phyloP scores from a whole-genome alignment of 2,888 invertebrate genomes.

The Caenorhabditis zanzibari region DNA sequence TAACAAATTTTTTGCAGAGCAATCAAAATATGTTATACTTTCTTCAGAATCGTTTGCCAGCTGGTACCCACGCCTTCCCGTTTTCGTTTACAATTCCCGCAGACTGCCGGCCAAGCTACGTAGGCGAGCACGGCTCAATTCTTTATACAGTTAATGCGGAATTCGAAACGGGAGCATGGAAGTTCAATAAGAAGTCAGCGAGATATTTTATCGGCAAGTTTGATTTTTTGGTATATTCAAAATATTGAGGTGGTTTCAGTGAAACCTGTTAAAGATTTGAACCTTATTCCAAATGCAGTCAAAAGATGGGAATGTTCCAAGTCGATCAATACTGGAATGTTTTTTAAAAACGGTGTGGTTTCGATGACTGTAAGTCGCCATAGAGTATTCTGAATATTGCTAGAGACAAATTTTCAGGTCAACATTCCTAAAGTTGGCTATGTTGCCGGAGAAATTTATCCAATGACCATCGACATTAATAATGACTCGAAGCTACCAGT shows the following conservation, averaged over 20 bases:
- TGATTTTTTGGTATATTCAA: no score
- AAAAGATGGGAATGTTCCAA: conserved; percentile 48
- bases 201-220: conserved; percentile 37
- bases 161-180: conserved; percentile 58
- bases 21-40: background rate
- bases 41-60: conserved; percentile 32
- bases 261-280: conserved; percentile 46
- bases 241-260: no score
- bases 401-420: conserved; percentile 32
- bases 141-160: conserved; percentile 54
- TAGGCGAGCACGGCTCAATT: conserved; percentile 43
- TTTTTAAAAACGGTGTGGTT: conserved; percentile 46
- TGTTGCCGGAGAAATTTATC: conserved; percentile 43
- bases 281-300: conserved; percentile 43
- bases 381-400: background rate
- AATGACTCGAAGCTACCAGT: conserved; percentile 44
- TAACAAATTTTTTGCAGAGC: no score
- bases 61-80: conserved; percentile 43
- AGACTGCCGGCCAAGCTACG: conserved; percentile 57
- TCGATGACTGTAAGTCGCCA: conserved; percentile 32
- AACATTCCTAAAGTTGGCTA: conserved; percentile 47
- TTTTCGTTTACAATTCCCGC: conserved; percentile 45
- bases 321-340: conserved; percentile 41
- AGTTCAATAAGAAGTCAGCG: conserved; percentile 44
- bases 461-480: conserved; percentile 45